A percentile compares a stretch with the other conserved stretches of the same genome.
Evolutionary conservation across 2,113 vertebrate species (phyloP).

Genomic region (Motacilla tschutschensis): DNA sequence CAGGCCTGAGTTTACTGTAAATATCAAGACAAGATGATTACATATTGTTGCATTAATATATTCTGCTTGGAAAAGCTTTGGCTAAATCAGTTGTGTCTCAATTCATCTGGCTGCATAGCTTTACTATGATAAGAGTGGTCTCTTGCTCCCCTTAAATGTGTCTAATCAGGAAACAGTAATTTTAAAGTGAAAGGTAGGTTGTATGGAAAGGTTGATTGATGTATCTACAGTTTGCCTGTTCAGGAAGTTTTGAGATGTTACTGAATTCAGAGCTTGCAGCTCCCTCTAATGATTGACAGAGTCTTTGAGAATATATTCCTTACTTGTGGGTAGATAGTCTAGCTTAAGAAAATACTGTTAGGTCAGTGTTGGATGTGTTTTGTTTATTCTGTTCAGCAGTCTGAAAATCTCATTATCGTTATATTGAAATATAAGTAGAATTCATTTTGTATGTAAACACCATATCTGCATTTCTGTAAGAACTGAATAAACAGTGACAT

Average conservation of each 20-base stretch:
- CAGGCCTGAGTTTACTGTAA: background rate
- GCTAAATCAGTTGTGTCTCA: background rate
- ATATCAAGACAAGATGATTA: background rate
- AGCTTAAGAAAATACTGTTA: background rate
- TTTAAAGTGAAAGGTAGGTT: background rate
- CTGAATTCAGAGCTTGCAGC: background rate
- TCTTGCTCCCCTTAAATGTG: background rate
- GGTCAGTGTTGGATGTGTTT: background rate
- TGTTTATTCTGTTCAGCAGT: background rate
- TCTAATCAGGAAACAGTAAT: background rate
- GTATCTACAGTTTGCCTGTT: background rate
- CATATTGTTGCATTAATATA: background rate
- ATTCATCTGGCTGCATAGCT: background rate
- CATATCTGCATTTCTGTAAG: background rate
- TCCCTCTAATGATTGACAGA: background rate
- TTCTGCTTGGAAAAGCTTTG: background rate
- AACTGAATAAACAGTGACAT: background rate
- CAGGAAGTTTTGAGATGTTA: background rate
- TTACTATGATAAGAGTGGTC: background rate
- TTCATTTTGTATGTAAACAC: background rate
- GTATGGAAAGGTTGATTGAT: background rate
- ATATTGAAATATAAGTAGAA: background rate
- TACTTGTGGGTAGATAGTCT: background rate
- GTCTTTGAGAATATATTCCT: constrained; percentile 1
- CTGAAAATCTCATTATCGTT: background rate